Base-by-base conservation (phyloP, 2,113 vertebrate genomes). In the Pelobates fuscus region DNA sequence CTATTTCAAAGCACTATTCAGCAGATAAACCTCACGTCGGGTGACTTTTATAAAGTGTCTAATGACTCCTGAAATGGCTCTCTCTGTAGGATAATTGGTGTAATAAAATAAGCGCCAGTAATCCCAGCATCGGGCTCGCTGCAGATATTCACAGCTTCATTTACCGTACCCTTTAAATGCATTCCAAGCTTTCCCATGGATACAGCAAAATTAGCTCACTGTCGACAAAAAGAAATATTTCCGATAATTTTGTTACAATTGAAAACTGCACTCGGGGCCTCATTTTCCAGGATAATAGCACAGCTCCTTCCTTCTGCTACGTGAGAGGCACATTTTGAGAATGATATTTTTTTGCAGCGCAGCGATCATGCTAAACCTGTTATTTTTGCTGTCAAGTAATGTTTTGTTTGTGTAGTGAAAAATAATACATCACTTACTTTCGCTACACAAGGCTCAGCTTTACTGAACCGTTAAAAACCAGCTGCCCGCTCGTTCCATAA, bases 361-460 rank as follows among this genome's bases (percentile, higher is more conserved):
- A 8, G 62, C 17, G 65, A 67, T 54, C 6, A 54, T 54, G 49
- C 49, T 26, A 14, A 54, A 41, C 11, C 43, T 18, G 44, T 30
- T 57, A 68, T 57, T 68, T 26, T 30, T 55, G 66, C 49, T 54
- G 66, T 55, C 66, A 32, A 29, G 26, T 30, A 10, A 29, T 20
- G 66, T 57, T 57, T 55, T 55, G 66, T 68, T 68, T 54, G 46
- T 24, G 66, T 14, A 30, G 49, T 32, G 66, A 30, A 30, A n/a
- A 23, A 20, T 68, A 68, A 68, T 68, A 55, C 66, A 68, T 68
- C 66, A 68, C 66, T 30, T 52, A 68, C 24, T 68, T 27, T 25
- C 27, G 17, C 17, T 15, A 20, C 46, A 14, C 26, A 43, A 60
- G 18, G n/a, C 66, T n/a, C n/a, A 29, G n/a, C 26, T 55, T 18